Evolutionary conservation across 1,140 invertebrate genomes (phyloP), one percentile per base, ranked within the genome.

Genomic region (Brachionus manjavacas): DNA sequence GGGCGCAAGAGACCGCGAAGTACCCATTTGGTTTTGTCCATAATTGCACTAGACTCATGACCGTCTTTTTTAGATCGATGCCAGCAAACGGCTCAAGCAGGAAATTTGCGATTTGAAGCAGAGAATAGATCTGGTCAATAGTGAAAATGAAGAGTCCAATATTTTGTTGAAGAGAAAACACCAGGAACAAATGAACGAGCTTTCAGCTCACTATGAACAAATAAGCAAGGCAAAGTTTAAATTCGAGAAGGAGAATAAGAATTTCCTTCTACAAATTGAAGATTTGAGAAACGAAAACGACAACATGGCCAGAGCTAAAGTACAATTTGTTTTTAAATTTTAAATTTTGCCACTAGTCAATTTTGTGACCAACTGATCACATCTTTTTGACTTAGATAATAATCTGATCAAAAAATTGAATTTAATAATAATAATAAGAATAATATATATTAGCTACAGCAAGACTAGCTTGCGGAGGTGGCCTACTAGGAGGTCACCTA

Each of bases 181-280:
- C 39, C 83, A 84, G 74, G 83, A 84, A 25, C 28, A 52, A 55
- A 74, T 76, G 20, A 76, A 68, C 68, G 83, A 84, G 23, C 23
- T 84, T n/a, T 70, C 83, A 3, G 46, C 31, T 28, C 83, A 84
- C 31, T 11, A 74, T 25, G 83, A 84, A 76, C 39, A 64, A 41
- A 25, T 76, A 43, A 74, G 35, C 23, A 74, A 78, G 35, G 16
- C 23, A 6, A 52, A 39, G 28, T 35, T 52, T 46, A 84, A 60
- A 76, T 78, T 49, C 43, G 83, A 84, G 64, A 84, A 84, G 66
- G 83, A 84, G 39, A 84, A 76, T 20, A 74, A 74, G 16, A 39
- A 25, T 23, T 78, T 74, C 43, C 83, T 76, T 74, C 64, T 60
- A 20, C 60, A 84, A 84, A 14, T 84, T 43, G 83, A 84, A 23